Conservation (phyloP, 2,797 vertebrate species). For the Cuculus canorus region DNA sequence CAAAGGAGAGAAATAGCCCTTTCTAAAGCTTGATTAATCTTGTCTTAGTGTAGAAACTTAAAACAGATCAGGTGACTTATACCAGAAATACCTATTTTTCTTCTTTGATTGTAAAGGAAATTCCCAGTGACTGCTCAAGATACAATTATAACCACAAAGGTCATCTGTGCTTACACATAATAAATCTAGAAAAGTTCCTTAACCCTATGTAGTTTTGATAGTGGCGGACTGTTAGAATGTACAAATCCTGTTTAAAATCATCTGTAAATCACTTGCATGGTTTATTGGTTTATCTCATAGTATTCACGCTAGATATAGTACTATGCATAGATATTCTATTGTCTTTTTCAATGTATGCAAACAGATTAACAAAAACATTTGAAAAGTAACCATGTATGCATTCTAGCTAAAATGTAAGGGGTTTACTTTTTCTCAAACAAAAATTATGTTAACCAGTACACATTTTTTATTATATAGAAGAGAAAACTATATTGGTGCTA, state of each 20-base stretch:
- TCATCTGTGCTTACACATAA: not conserved
- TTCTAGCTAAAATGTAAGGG: not conserved
- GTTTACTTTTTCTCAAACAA: not conserved
- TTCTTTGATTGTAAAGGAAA: not conserved
- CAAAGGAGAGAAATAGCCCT: not conserved
- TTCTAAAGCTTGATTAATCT: not conserved
- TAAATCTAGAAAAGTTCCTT: not conserved
- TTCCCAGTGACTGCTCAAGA: not conserved
- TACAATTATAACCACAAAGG: not conserved
- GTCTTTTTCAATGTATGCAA: not conserved
- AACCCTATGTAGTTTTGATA: not conserved
- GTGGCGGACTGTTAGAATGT: not conserved
- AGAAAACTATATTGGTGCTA: not conserved
- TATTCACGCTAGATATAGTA: not conserved
- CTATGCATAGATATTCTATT: rapidly evolving
- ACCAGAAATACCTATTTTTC: not conserved
- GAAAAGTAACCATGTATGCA: not conserved
- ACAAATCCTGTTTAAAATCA: not conserved
- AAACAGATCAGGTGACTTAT: not conserved
- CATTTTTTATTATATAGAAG: not conserved
- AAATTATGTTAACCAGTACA: not conserved
- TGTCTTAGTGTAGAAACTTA: not conserved
- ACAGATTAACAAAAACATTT: not conserved
- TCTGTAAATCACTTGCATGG: not conserved
- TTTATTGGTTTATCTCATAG: not conserved